Evolutionary conservation across 2,113 vertebrate species (phyloP), one percentile per base, ranked within the genome.

Genomic region (Anguilla rostrata): DNA sequence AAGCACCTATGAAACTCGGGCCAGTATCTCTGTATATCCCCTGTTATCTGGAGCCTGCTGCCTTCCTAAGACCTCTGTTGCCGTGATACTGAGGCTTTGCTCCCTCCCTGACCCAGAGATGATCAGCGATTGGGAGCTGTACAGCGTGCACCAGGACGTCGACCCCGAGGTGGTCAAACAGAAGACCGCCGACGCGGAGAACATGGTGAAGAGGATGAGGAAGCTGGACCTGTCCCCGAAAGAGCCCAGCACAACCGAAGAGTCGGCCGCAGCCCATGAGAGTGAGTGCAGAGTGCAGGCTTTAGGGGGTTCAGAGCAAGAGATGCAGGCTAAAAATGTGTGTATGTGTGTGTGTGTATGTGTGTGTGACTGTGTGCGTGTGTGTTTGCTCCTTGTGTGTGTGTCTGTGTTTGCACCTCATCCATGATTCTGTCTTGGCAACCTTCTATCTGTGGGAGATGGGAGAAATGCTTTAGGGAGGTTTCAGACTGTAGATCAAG

Each of bases 51-150:
- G 1, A n/a, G 6, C 22, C 22, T 16, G 20, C 12, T 41, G 20
- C n/a, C 79, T 82, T 82, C 20, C 15, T 60, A 34, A 39, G 82
- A 39, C 9, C 56, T 15, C 29, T 34, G 22, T 57, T 56, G 46
- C 29, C 12, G 12, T 57, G 46, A 7, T 57, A 43, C 39, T 82
- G 20, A 82, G 8, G 34, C 40, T 78, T 39, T 81, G 39, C 56
- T 56, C 41, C 91, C 82, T 78, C 83, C 86, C 88, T 46, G 85
- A 89, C 49, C 4, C 92, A 99, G 98, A 98, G 91, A 97, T 98
- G 92, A 96, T 96, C 90, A 94, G 91, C 46, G 98, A 99, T 90
- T 96, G 97, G 95, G 93, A 96, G 82, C 95, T 96, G 85, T 99
- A 98, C 56, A 95, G 96, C 34, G 87, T 95, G 56, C 92, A 97